Conservation (phyloP, 1,140 invertebrate genomes). For the Diuraphis noxia region DNA sequence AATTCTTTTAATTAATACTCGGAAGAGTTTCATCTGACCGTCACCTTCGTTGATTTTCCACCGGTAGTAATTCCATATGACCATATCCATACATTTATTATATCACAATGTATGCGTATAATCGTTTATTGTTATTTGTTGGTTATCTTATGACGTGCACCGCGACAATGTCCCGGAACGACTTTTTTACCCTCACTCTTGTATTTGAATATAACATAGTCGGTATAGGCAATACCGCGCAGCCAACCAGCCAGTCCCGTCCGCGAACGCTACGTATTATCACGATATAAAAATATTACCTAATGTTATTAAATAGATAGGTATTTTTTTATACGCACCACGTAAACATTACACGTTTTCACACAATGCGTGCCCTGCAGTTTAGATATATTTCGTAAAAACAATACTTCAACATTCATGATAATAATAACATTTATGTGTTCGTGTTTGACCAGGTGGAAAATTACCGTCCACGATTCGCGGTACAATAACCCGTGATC, state of each 20-base stretch:
- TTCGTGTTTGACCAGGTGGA: neutral
- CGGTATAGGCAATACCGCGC: neutral
- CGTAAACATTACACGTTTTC: neutral
- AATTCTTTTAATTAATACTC: no score
- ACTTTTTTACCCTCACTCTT: constrained; percentile 5
- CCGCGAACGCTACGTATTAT: neutral
- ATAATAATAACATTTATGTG: neutral
- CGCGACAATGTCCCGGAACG: neutral
- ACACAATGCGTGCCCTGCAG: neutral
- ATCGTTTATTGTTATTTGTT: neutral
- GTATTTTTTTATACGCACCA: neutral
- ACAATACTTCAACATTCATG: neutral
- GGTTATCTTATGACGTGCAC: neutral
- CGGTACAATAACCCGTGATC: neutral
- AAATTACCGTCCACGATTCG: neutral
- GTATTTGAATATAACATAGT: neutral
- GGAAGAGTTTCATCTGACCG: no score
- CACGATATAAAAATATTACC: neutral
- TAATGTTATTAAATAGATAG: neutral
- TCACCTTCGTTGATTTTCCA: neutral
- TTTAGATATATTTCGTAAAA: neutral
- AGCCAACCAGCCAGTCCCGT: neutral
- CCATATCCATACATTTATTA: neutral
- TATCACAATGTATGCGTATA: neutral
- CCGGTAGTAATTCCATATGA: neutral